Base-by-base conservation (phyloP, 2,888 invertebrate genomes). In the Morpho helenor region DNA sequence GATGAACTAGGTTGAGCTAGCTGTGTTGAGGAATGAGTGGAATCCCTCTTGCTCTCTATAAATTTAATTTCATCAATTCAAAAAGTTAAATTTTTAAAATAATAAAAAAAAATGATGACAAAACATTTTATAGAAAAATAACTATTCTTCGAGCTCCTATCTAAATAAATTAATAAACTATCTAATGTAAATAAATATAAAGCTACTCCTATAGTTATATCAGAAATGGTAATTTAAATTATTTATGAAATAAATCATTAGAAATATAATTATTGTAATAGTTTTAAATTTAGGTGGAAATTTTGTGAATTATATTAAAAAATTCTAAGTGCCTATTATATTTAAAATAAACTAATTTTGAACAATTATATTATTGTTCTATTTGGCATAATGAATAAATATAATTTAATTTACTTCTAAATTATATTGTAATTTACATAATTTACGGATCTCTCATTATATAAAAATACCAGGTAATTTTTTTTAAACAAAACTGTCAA, bases 1-100 rank as follows among this genome's bases (percentile, higher is more conserved):
- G 64, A 71, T 76, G 70, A 76, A 73, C 66, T 65, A 68, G 68
- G 45, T 45, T n/a, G 7, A 10, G 10, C n/a, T 45, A 10, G 9
- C 9, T 45, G 45, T 7, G 45, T 7, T 63, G 60, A 67, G 73
- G 46, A 45, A 31, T 45, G 39, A 57, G 42, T 39, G 47, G 40
- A 31, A 47, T 50, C 49, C 66, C 56, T 64, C 68, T 68, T 71
- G 78, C 77, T 79, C 79, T 79, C 79, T 79, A 79, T 62, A 22
- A 9, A 49, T 49, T 16, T 45, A 31, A 31, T 31, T 31, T 31
- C 5, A 31, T 31, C 31, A 31, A 31, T 31, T 31, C 31, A 3
- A 31, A 31, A 31, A 31, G 31, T 5, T 5, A 31, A 31, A 31
- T 31, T 16, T 16, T 1, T 16, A 16, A 31, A 31, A 2, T 5